These are phyloP conservation scores for Dryocosmus kuriphilus DNA, from an alignment of 2,888 invertebrate genomes.

Conservation along the genomic window DNA sequence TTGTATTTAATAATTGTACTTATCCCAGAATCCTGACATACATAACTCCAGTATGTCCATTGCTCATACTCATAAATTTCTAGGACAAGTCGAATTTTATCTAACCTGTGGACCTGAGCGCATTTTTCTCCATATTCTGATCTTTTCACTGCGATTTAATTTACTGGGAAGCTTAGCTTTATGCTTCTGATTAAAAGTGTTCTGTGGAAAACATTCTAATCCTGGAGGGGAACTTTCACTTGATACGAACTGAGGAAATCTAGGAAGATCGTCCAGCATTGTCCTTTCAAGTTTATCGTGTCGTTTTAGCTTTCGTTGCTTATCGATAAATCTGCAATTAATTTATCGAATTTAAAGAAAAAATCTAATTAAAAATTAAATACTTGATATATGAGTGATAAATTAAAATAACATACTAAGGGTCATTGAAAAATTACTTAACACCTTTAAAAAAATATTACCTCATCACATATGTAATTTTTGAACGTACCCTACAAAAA, in stretches of 20 bases:
- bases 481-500: no score
- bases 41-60: no score
- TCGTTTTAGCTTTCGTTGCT: not conserved
- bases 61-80: not conserved
- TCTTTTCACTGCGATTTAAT: constrained; percentile 58
- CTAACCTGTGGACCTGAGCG: constrained; percentile 58
- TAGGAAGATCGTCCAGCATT: not conserved
- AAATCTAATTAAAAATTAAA: not conserved
- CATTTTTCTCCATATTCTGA: constrained; percentile 67
- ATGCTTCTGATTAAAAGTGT: constrained; percentile 58
- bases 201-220: constrained; percentile 59
- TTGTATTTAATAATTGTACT: no score
- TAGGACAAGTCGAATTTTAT: not conserved
- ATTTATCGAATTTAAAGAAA: not conserved
- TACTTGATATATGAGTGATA: not conserved
- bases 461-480: no score
- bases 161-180: constrained; percentile 56
- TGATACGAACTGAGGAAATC: constrained; percentile 22
- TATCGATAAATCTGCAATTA: not conserved
- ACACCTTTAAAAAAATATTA: no score
- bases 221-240: constrained; percentile 13
- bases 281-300: not conserved
- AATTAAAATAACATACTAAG: no score
- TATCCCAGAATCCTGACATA: no score
- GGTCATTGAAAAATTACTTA: no score